Base-by-base conservation (phyloP, 2,888 invertebrate species). In the Drosophila tanythrix region DNA sequence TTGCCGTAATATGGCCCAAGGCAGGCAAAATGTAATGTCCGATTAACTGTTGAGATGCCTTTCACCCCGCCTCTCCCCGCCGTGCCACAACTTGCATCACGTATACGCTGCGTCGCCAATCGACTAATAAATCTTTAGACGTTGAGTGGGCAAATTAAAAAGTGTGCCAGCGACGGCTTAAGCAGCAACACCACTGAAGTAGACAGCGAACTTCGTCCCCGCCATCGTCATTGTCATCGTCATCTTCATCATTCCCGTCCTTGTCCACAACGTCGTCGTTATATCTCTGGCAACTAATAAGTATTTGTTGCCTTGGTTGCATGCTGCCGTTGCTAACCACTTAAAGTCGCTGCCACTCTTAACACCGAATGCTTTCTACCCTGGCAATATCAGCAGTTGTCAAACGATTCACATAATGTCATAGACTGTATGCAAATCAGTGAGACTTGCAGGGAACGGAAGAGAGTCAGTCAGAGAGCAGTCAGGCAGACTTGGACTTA, bases 251-350 rank as follows among this genome's bases (percentile, higher is more conserved):
- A 25, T 27, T 7, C 27, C 25, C 4, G 15, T 46, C 33, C 15
- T 27, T 29, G 13, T 51, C 36, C 31, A 15, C 4, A n/a, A 21
- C 25, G 21, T 48, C 64, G 53, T 58, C 58, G 51, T 53, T 66
- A 48, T 69, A 75, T 75, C 57, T 52, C 48, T 79, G 63, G 40
- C 62, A 75, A 73, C 89, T 73, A 88, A 88, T 87, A 86, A 83
- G 81, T 79, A 60, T 60, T 56, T 46, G 58, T 48, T 66, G 48
- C 53, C 25, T 21, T 65, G 31, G 40, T 52, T 62, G 61, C 51
- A 70, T 67, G 53, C 33, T 61, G 74, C 76, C 70, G 71, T 75
- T 82, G 82, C 85, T 77, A 88, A 81, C 88, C 81, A 82, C 85
- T 89, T 86, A 82, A 69, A 74, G 76, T 74, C 73, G 70, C 65